Conservation (phyloP, 1,140 invertebrate genomes). For the Diabrotica undecimpunctata region DNA sequence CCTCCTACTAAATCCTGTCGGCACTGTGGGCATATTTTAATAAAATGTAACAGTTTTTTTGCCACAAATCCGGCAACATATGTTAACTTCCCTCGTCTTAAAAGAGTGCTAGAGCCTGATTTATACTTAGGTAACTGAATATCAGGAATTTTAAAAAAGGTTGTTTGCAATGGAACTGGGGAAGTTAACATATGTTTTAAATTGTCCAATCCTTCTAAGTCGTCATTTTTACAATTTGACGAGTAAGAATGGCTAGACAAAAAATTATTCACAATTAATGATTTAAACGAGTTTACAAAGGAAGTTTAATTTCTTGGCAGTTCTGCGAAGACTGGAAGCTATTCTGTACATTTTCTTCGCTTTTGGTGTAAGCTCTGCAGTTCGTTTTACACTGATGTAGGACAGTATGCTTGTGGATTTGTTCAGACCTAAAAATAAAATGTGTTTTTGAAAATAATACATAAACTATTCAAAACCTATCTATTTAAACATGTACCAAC, state of each 20-base stretch:
- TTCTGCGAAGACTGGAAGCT: constrained; percentile 6
- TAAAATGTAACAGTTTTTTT: no score
- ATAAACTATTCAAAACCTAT: constrained; percentile 29
- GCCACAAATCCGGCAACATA: no score
- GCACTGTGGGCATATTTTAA: no score
- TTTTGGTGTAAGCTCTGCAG: constrained; percentile 11
- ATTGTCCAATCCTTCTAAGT: constrained; percentile 11
- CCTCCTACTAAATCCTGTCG: no score
- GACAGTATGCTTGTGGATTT: no score
- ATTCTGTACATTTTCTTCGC: not conserved
- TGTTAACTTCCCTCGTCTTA: no score
- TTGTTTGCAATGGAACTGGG: not conserved
- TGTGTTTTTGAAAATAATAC: no score
- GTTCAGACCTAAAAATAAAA: no score
- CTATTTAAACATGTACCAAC: no score
- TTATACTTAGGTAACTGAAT: no score
- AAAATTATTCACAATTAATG: constrained; percentile 23
- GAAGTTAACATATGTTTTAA: constrained; percentile 15
- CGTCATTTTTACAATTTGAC: constrained; percentile 21
- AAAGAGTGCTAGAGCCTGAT: no score
- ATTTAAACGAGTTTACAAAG: constrained; percentile 19
- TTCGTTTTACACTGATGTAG: not conserved
- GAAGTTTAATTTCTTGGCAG: constrained; percentile 1
- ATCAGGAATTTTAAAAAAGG: no score
- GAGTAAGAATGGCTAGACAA: constrained; percentile 15